These are phyloP conservation scores for Tenthredo scrophulariae DNA, from an alignment of 2,888 invertebrate species.

Conservation along the genomic window DNA sequence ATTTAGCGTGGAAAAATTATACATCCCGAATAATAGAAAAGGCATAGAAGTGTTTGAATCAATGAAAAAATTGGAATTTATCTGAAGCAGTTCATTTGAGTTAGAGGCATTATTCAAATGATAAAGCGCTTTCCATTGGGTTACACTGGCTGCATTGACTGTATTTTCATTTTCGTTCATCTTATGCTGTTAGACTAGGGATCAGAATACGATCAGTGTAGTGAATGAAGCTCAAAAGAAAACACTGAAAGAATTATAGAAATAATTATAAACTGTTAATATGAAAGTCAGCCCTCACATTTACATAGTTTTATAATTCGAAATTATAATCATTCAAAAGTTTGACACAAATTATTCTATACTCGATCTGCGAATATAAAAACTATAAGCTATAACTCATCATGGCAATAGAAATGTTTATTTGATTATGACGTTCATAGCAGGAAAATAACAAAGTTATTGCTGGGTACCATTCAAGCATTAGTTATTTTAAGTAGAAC, in stretches of 20 bases:
- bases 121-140: neutral
- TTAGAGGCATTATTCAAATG: neutral
- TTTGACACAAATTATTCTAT: conserved; percentile 14
- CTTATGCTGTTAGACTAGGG: neutral
- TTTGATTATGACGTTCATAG: neutral
- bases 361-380: conserved; percentile 20
- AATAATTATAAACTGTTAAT: conserved; percentile 12
- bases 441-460: neutral
- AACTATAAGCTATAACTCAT: conserved; percentile 9
- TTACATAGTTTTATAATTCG: neutral
- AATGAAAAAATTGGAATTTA: neutral
- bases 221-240: neutral
- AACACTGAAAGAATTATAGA: neutral
- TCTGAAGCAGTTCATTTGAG: neutral
- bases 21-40: neutral
- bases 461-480: neutral
- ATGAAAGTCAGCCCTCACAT: neutral
- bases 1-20: neutral
- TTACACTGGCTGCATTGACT: neutral
- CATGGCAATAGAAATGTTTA: neutral
- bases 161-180: neutral
- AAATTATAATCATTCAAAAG: neutral
- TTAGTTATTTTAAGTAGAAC: conserved; percentile 17
- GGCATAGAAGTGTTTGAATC: neutral
- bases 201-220: neutral